Base-by-base conservation (phyloP, 2,888 invertebrate genomes). In the Eupithecia subfuscata region DNA sequence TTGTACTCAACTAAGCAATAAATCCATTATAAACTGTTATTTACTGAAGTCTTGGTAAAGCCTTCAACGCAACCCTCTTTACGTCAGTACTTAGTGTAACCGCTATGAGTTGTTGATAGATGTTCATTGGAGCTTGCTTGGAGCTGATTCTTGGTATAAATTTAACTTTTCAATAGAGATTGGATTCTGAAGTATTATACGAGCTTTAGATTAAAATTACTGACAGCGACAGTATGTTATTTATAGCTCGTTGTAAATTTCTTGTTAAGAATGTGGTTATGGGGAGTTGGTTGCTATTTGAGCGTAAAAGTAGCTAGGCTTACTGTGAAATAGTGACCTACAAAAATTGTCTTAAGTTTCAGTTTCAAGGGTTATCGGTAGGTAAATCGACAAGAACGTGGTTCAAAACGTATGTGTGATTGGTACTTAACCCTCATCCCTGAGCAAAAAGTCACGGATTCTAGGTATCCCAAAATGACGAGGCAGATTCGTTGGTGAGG, bases 91-190 rank as follows among this genome's bases (percentile, higher is more conserved):
- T 73, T 67, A 73, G 71, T 69, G 73, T 75, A 81, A 76, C 79
- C 79, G 78, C 79, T 76, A 77, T 77, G 75, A 80, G 71, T 79
- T 78, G 71, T 56, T 82, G 81, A 85, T 84, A 82, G 81, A 79
- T 85, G 77, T 85, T 86, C 82, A 81, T 81, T 74, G 72, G 80
- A 81, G 79, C 83, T 80, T 80, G 80, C 18, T 18, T 18, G 45
- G 77, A 77, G 76, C 81, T 81, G 78, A 79, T 83, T 84, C 80
- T 77, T 71, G 76, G 84, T 83, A 83, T 86, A 85, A 87, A 86
- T 64, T 64, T 30, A 64, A 34, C 14, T 63, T 25, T 64, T 34
- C 34, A 64, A 64, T 37, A 18, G 64, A 64, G 18, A 16, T 64
- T 30, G 30, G 18, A 18, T 64, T 30, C 12, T 63, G 63, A 25